Evolutionary conservation across 2,888 invertebrate genomes (phyloP), one percentile per base, ranked within the genome.

Genomic region (Nineta flava): DNA sequence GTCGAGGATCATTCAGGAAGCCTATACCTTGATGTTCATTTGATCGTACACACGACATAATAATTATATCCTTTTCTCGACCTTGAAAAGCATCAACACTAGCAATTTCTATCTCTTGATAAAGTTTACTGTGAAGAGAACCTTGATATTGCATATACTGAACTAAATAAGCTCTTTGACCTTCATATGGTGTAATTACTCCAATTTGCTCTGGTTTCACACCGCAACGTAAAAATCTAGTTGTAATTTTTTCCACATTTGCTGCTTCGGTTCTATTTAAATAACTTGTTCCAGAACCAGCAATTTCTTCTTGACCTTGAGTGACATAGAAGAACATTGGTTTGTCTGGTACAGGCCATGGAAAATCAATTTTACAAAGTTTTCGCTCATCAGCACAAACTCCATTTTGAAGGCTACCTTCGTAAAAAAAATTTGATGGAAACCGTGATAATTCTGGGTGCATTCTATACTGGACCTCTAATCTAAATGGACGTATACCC

Each of bases 51-150:
- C 97, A 99, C 0, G 96, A 96, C 85, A 99, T 90, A 49, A 99
- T 94, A 56, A 99, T 99, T 51, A 97, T 88, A 62, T 99, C 99
- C 62, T 99, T 99, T 64, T 99, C 99, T 46, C 99, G 76, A 0
- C 99, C 99, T 67, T 97, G 96, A 67, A 99, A 99, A 0, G 99
- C 99, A 67, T 99, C 99, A 3, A 99, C 99, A 68, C 95, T 96
- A 9, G 97, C 99, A 1, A 99, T 96, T 70, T 99, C 99, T 50
- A 99, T 94, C 64, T 97, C 96, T 70, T 95, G 87, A 65, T 99
- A 99, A 0, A 99, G 72, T 62, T 96, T 96, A 35, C 93, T 87
- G 64, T 97, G 95, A 50, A 99, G 71, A 10, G 94, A 88, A 10
- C 99, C 99, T 64, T 95, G 96, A 64, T 94, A 94, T 67, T 97